These are phyloP conservation scores for Pseudococcus viburni DNA, from an alignment of 2,888 invertebrate genomes.

Conservation along the genomic window DNA sequence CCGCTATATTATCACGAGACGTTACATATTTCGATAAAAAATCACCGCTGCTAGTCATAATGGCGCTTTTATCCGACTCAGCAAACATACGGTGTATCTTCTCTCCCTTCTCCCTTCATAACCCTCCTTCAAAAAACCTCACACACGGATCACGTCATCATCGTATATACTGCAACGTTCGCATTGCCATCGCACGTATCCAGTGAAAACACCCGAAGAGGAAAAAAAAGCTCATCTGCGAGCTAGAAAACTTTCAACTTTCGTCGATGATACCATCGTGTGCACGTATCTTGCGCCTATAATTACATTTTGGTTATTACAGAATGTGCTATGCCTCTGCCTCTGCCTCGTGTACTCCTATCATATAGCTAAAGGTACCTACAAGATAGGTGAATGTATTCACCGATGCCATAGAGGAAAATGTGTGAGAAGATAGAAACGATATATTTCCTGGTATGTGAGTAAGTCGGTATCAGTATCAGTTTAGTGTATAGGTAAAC, in stretches of 20 bases:
- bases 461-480: no score
- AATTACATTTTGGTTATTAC: slow-evolving; percentile 12
- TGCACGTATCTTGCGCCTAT: slow-evolving; percentile 16
- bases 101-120: background rate
- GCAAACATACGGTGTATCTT: background rate
- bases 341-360: no score
- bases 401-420: no score
- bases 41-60: background rate
- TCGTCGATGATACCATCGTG: slow-evolving; percentile 5
- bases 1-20: background rate
- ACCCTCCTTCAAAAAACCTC: background rate
- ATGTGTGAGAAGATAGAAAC: no score
- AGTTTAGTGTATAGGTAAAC: no score
- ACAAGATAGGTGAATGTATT: no score
- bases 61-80: background rate
- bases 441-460: no score
- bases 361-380: no score
- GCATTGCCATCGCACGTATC: background rate
- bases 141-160: background rate
- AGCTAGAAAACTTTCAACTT: slow-evolving; percentile 11
- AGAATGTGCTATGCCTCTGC: background rate
- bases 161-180: background rate
- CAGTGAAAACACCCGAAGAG: background rate
- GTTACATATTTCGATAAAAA: slow-evolving; percentile 4
- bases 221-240: background rate